These are phyloP conservation scores for Capitella teleta DNA, from an alignment of 1,140 invertebrate species.

Conservation along the genomic window DNA sequence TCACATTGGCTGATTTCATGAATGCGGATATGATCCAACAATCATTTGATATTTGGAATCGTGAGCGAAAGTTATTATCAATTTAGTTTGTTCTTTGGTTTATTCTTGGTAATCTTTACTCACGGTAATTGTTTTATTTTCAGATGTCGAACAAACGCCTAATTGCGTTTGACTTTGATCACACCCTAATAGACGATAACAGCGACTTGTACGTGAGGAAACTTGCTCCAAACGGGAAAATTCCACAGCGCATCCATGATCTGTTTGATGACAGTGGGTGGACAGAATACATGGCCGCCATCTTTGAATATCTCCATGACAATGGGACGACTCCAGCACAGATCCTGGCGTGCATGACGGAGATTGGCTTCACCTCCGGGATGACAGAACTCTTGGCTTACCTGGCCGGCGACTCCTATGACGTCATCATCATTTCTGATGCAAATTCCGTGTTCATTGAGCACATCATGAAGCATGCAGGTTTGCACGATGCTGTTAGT, in stretches of 20 bases:
- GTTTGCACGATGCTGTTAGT: slow-evolving; percentile 46
- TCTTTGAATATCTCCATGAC: slow-evolving; percentile 56
- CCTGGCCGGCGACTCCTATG: slow-evolving; percentile 40
- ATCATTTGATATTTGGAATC: too few relatives aligned
- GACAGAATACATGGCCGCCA: slow-evolving; percentile 61
- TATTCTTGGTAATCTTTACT: too few relatives aligned
- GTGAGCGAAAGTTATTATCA: too few relatives aligned
- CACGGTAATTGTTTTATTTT: slow-evolving; percentile 9
- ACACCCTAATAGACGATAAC: slow-evolving; percentile 69
- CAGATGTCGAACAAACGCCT: slow-evolving; percentile 43
- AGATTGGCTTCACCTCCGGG: slow-evolving; percentile 52
- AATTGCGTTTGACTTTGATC: slow-evolving; percentile 67
- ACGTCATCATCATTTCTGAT: slow-evolving; percentile 67
- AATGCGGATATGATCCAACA: too few relatives aligned
- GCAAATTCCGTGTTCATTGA: slow-evolving; percentile 65
- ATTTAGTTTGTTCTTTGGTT: too few relatives aligned
- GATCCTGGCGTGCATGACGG: slow-evolving; percentile 46
- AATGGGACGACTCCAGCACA: slow-evolving; percentile 44
- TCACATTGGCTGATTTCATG: too few relatives aligned
- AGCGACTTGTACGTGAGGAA: slow-evolving; percentile 56
- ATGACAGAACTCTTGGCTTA: slow-evolving; percentile 52
- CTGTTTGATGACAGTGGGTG: slow-evolving; percentile 51
- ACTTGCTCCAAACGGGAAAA: slow-evolving; percentile 46
- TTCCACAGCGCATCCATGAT: slow-evolving; percentile 46
- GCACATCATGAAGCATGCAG: slow-evolving; percentile 49